These are phyloP conservation scores for Synanthedon vespiformis DNA, from an alignment of 2,888 invertebrate genomes.

Conservation along the genomic window DNA sequence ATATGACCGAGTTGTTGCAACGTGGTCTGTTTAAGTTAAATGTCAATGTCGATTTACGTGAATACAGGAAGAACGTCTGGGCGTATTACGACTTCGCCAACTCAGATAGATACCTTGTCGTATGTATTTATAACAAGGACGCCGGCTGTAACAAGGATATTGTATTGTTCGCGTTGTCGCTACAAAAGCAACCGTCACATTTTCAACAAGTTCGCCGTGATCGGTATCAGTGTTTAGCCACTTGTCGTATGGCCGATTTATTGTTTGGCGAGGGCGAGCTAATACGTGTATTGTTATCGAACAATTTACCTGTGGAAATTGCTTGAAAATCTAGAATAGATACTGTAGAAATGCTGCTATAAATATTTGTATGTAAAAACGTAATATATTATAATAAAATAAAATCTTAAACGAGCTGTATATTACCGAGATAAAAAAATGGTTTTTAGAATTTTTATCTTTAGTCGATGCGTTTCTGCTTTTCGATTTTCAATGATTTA, in stretches of 20 bases:
- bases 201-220: not conserved
- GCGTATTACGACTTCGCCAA: constrained; percentile 25
- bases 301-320: too few relatives aligned
- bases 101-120: constrained; percentile 15
- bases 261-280: not conserved
- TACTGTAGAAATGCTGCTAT: too few relatives aligned
- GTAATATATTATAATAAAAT: too few relatives aligned
- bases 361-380: too few relatives aligned
- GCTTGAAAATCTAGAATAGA: too few relatives aligned
- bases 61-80: constrained; percentile 49
- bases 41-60: constrained; percentile 52
- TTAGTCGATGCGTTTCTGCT: too few relatives aligned
- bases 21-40: constrained; percentile 30
- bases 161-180: not conserved
- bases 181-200: not conserved
- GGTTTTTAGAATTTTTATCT: too few relatives aligned
- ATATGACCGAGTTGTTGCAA: constrained; percentile 13
- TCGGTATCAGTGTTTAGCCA: not conserved
- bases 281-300: too few relatives aligned
- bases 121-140: constrained; percentile 42
- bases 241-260: not conserved
- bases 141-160: constrained; percentile 5
- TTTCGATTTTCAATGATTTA: too few relatives aligned
- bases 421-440: too few relatives aligned
- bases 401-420: too few relatives aligned